A percentile compares a stretch with the other conserved stretches of the same genome.
phyloP scores from a whole-genome alignment of 2,113 vertebrate species.

The Nasalis larvatus region DNA sequence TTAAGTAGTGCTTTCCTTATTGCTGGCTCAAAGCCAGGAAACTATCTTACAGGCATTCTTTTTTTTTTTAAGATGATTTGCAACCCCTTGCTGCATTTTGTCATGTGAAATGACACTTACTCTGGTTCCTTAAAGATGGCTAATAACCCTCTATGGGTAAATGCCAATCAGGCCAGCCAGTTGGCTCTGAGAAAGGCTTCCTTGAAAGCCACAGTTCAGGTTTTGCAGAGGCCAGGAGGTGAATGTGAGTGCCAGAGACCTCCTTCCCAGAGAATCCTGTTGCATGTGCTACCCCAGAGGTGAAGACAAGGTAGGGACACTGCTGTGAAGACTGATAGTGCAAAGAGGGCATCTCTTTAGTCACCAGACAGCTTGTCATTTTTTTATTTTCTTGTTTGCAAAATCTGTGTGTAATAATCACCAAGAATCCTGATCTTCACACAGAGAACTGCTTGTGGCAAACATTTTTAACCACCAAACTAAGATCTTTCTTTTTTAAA shows the following conservation, averaged over 20 bases:
- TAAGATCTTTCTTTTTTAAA: not conserved
- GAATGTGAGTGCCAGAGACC: not conserved
- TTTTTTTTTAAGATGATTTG: not conserved
- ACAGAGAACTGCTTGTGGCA: not conserved
- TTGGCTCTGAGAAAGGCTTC: constrained; percentile 52
- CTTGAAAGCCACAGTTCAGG: constrained; percentile 31
- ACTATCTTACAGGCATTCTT: not conserved
- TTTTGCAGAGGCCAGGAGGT: not conserved
- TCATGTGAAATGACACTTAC: not conserved
- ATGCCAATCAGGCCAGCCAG: constrained; percentile 46
- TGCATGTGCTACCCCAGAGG: not conserved
- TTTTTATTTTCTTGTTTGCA: constrained; percentile 18
- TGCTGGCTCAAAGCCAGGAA: not conserved
- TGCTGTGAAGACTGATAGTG: not conserved
- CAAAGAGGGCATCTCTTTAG: not conserved
- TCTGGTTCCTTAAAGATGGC: constrained; percentile 28
- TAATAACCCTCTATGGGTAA: constrained; percentile 30
- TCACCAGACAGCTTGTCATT: not conserved
- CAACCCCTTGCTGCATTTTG: not conserved
- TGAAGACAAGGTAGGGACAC: not conserved
- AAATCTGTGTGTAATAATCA: not conserved
- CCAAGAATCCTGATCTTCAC: not conserved
- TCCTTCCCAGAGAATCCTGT: not conserved
- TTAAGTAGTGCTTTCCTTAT: not conserved
- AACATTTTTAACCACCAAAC: constrained; percentile 13